A percentile compares a stretch with the other conserved stretches of the same genome.
Evolutionary conservation across 2,888 invertebrate genomes (phyloP).

Genomic region (Oligia latruncula): DNA sequence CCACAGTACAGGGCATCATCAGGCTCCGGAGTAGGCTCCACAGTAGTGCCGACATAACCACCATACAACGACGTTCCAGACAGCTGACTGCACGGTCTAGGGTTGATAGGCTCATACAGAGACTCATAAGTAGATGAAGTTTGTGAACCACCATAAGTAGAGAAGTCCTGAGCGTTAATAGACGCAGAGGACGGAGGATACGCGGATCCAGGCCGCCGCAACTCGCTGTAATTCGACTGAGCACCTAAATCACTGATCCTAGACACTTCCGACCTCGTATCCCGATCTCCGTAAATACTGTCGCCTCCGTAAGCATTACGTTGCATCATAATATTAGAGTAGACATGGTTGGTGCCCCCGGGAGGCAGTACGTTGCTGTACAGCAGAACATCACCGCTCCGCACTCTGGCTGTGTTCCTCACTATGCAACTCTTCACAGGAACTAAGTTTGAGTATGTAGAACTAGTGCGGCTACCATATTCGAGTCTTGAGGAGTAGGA

Average conservation of each 20-base stretch:
- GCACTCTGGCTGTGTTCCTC: constrained; percentile 81
- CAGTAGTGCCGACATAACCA: constrained; percentile 92
- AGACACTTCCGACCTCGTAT: constrained; percentile 85
- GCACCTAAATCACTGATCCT: constrained; percentile 88
- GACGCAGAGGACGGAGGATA: constrained; percentile 88
- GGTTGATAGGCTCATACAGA: constrained; percentile 91
- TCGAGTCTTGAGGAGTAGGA: constrained; percentile 94
- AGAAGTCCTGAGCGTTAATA: constrained; percentile 89
- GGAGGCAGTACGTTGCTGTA: constrained; percentile 88
- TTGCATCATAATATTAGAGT: constrained; percentile 86
- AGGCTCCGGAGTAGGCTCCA: constrained; percentile 94
- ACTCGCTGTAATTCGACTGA: constrained; percentile 91
- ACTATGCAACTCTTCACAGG: constrained; percentile 89
- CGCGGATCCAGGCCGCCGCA: constrained; percentile 90
- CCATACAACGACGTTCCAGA: constrained; percentile 91
- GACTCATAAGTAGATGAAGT: constrained; percentile 92
- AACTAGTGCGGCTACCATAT: constrained; percentile 85
- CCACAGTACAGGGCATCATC: constrained; percentile 94
- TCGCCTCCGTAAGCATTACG: constrained; percentile 87
- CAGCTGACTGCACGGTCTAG: constrained; percentile 90
- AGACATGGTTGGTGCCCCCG: constrained; percentile 88
- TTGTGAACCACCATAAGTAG: constrained; percentile 90
- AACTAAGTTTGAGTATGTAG: constrained; percentile 87
- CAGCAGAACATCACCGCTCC: constrained; percentile 86
- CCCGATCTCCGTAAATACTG: constrained; percentile 86